Percentiles rank a stretch among this genome's conserved stretches.
These are phyloP conservation scores for Microcebus tavaratra DNA, from an alignment of 2,113 vertebrate species.

Conservation along the genomic window DNA sequence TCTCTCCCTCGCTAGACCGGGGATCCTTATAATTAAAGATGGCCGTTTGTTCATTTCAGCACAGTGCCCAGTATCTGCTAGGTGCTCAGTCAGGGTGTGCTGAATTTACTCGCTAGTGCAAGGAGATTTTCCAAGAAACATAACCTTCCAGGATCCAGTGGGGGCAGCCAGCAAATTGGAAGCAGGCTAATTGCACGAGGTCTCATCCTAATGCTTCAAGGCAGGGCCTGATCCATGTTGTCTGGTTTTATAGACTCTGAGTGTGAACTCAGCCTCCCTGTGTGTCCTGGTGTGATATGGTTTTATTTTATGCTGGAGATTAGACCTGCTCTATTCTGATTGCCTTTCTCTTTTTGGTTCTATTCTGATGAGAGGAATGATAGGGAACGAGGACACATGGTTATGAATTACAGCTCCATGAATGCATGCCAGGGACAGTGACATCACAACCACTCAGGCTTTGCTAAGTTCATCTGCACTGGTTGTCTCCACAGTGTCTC, in stretches of 20 bases:
- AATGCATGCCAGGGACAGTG: not conserved
- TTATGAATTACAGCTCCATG: slow-evolving; percentile 64
- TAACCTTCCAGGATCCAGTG: not conserved
- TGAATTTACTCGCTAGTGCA: not conserved
- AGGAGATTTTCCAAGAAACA: not conserved
- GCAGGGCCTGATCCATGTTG: not conserved
- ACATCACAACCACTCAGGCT: slow-evolving; percentile 45
- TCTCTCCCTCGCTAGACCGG: not conserved
- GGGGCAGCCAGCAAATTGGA: not conserved
- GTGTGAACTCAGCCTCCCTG: not conserved
- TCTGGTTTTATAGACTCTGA: not conserved
- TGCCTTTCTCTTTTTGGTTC: slow-evolving; percentile 39
- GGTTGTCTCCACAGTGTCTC: slow-evolving; percentile 25
- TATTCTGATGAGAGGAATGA: slow-evolving; percentile 59
- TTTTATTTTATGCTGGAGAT: slow-evolving; percentile 39
- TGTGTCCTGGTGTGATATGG: not conserved
- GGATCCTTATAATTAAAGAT: not conserved
- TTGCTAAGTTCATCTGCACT: slow-evolving; percentile 25
- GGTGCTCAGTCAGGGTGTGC: not conserved
- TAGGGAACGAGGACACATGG: slow-evolving; percentile 46
- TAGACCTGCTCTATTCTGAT: slow-evolving; percentile 21
- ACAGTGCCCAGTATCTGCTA: not conserved
- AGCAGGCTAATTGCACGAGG: not conserved
- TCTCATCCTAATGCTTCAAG: not conserved
- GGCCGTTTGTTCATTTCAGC: not conserved